Evolutionary conservation across 2,888 invertebrate species (phyloP).

Genomic region (Callosobruchus maculatus): DNA sequence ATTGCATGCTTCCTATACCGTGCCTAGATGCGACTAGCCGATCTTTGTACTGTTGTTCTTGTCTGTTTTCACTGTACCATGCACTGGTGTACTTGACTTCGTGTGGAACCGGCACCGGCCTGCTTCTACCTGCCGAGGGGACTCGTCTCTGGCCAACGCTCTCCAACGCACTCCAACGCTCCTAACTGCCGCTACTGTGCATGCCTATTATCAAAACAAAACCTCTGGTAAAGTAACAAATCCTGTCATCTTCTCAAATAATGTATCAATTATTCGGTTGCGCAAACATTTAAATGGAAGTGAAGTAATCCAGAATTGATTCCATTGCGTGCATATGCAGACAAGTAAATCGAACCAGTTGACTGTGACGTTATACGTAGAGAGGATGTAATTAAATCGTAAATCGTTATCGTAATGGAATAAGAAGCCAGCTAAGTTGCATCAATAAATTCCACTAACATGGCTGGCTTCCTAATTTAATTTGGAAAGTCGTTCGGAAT

Average conservation of each 20-base stretch:
- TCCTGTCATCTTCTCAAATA: neutral
- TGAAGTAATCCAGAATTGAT: neutral
- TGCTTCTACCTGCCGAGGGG: too few species aligned
- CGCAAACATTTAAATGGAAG: neutral
- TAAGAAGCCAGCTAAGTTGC: neutral
- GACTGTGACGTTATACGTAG: neutral
- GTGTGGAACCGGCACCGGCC: too few species aligned
- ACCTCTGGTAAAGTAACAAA: too few species aligned
- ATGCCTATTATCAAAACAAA: too few species aligned
- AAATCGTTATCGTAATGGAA: neutral
- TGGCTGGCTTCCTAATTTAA: neutral
- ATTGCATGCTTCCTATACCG: too few species aligned
- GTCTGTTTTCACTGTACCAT: too few species aligned
- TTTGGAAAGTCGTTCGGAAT: neutral
- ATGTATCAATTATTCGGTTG: neutral
- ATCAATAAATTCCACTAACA: neutral
- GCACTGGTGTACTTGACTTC: too few species aligned
- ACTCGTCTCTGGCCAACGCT: too few species aligned
- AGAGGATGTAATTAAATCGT: neutral
- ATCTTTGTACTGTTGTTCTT: too few species aligned
- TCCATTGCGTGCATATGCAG: neutral
- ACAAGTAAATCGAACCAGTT: neutral
- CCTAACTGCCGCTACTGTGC: too few species aligned
- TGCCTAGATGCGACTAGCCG: too few species aligned
- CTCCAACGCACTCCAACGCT: too few species aligned